phyloP scores from a whole-genome alignment of 2,888 invertebrate species.

The Tricholauxania praeusta region DNA sequence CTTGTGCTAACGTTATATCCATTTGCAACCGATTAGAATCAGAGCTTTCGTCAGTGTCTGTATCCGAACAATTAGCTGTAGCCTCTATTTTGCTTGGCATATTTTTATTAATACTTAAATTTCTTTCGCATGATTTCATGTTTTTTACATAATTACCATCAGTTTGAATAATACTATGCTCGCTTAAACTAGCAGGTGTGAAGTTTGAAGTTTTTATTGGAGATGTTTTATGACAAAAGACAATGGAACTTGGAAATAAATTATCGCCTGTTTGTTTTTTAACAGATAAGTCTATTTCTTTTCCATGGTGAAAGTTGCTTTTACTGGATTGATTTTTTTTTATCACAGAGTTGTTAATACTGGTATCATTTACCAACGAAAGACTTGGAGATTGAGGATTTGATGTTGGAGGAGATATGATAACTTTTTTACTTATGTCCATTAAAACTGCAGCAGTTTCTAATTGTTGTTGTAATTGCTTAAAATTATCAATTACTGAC shows the following conservation, averaged over 20 bases:
- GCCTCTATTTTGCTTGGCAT: slow-evolving; percentile 21
- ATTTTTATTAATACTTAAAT: slow-evolving; percentile 1
- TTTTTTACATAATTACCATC: slow-evolving; percentile 4
- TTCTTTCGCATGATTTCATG: not conserved
- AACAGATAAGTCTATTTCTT: slow-evolving; percentile 58
- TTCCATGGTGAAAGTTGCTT: slow-evolving; percentile 53
- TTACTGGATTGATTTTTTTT: slow-evolving; percentile 63
- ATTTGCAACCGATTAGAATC: slow-evolving; percentile 69
- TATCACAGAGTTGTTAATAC: slow-evolving; percentile 69
- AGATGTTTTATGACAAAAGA: slow-evolving; percentile 10
- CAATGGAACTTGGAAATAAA: slow-evolving; percentile 27
- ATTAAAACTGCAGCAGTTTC: slow-evolving; percentile 68
- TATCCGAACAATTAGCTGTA: slow-evolving; percentile 55
- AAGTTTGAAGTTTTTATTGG: slow-evolving; percentile 6
- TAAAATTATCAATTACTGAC: slow-evolving; percentile 52
- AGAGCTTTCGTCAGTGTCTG: slow-evolving; percentile 71
- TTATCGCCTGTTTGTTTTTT: slow-evolving; percentile 55
- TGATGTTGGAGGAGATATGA: slow-evolving; percentile 67
- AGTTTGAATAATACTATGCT: slow-evolving; percentile 9
- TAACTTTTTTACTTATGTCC: slow-evolving; percentile 68
- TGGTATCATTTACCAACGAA: slow-evolving; percentile 59
- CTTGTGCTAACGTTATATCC: slow-evolving; percentile 50
- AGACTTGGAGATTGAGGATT: slow-evolving; percentile 65
- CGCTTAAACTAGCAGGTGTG: not conserved
- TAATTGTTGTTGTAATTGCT: slow-evolving; percentile 64